Conservation (phyloP, 2,797 vertebrate species). For the Rhinoraja longicauda region DNA sequence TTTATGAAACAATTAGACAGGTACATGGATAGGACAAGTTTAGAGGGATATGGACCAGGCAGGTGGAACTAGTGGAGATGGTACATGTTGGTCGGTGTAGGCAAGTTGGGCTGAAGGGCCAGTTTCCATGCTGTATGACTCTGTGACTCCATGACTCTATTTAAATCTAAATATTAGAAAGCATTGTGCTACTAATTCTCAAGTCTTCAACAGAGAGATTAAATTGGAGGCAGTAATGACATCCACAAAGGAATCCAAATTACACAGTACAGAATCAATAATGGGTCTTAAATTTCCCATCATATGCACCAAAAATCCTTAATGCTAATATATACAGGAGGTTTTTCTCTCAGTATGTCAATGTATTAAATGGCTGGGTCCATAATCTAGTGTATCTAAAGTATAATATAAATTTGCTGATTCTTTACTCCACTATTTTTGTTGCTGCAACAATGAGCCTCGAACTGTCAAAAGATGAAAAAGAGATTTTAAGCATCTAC, state of each 20-base stretch:
- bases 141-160: too few species aligned
- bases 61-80: too few species aligned
- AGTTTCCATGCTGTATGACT: too few species aligned
- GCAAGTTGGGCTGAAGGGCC: too few species aligned
- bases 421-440: not conserved
- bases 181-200: not conserved
- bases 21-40: too few species aligned
- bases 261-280: not conserved
- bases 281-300: not conserved
- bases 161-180: not conserved
- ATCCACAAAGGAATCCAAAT: not conserved
- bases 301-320: not conserved
- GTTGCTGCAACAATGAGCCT: not conserved
- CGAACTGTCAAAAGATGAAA: not conserved
- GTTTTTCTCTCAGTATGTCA: not conserved
- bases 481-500: not conserved
- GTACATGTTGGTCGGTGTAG: too few species aligned
- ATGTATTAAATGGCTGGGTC: not conserved
- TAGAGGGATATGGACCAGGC: too few species aligned
- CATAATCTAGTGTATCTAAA: not conserved
- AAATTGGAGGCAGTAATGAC: not conserved
- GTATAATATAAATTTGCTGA: not conserved
- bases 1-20: too few species aligned
- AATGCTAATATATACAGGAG: not conserved
- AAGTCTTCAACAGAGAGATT: not conserved